Conservation (phyloP, 2,888 invertebrate genomes). For the Hyles lineata region DNA sequence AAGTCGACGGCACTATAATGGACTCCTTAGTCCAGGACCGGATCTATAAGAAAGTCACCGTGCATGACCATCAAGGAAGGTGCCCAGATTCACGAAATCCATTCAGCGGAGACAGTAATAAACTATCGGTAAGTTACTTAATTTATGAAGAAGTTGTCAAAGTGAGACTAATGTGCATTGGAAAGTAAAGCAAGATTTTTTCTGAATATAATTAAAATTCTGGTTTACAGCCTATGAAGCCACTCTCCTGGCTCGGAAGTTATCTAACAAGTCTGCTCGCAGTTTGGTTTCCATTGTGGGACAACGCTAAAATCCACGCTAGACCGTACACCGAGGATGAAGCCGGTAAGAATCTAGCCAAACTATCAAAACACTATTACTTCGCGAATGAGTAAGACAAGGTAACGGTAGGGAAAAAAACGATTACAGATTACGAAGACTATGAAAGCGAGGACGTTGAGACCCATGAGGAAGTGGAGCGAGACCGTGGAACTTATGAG, state of each 20-base stretch:
- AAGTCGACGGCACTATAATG: constrained; percentile 97
- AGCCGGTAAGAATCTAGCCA: constrained; percentile 57
- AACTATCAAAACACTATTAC: background rate
- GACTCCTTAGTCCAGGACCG: constrained; percentile 95
- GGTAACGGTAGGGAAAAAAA: constrained; percentile 20
- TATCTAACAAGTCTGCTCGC: constrained; percentile 82
- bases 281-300: constrained; percentile 80
- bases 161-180: background rate
- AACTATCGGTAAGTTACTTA: constrained; percentile 57
- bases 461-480: constrained; percentile 66
- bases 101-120: constrained; percentile 82
- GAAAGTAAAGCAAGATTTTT: too few relatives aligned
- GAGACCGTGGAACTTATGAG: constrained; percentile 78
- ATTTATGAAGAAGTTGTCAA: background rate
- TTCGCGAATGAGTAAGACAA: background rate
- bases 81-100: constrained; percentile 90
- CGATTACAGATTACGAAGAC: constrained; percentile 71
- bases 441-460: constrained; percentile 74
- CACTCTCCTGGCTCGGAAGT: constrained; percentile 82
- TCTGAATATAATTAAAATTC: too few relatives aligned
- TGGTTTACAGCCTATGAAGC: constrained; percentile 79
- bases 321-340: constrained; percentile 82
- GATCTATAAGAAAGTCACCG: constrained; percentile 94
- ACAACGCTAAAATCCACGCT: constrained; percentile 65
- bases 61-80: constrained; percentile 95